Percentiles rank a stretch among this genome's conserved stretches.
These are phyloP conservation scores for Clupea harengus DNA, from an alignment of 2,113 vertebrate species.

Conservation along the genomic window DNA sequence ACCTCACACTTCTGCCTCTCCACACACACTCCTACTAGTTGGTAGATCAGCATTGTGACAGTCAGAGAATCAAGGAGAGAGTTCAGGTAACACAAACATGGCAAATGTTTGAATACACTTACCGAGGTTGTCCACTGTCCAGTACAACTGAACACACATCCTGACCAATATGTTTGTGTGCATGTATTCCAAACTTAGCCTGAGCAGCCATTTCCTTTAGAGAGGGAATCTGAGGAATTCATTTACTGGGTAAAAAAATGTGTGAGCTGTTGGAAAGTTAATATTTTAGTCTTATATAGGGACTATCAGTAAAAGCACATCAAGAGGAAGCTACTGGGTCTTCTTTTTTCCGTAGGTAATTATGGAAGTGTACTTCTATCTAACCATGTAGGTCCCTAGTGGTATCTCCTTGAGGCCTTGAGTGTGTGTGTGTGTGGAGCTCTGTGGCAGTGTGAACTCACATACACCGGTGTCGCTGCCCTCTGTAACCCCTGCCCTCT, in stretches of 20 bases:
- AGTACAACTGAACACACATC: too few species aligned
- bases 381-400: not conserved
- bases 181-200: too few species aligned
- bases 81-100: too few species aligned
- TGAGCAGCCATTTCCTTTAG: too few species aligned
- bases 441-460: not conserved
- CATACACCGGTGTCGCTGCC: conserved; percentile 45
- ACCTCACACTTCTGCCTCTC: conserved; percentile 15
- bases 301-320: not conserved
- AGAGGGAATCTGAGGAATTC: not conserved
- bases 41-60: too few species aligned
- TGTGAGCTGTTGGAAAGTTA: too few species aligned
- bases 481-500: conserved; percentile 77
- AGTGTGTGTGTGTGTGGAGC: not conserved
- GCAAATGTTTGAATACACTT: too few species aligned
- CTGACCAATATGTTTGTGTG: too few species aligned
- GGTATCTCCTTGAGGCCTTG: not conserved
- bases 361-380: not conserved
- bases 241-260: not conserved
- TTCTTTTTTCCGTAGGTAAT: not conserved
- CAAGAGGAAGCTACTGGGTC: not conserved
- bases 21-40: too few species aligned
- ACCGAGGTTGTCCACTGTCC: too few species aligned
- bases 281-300: not conserved
- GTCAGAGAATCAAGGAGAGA: too few species aligned